Conservation (phyloP, 2,888 invertebrate genomes). For the Callyntrura sp. region DNA sequence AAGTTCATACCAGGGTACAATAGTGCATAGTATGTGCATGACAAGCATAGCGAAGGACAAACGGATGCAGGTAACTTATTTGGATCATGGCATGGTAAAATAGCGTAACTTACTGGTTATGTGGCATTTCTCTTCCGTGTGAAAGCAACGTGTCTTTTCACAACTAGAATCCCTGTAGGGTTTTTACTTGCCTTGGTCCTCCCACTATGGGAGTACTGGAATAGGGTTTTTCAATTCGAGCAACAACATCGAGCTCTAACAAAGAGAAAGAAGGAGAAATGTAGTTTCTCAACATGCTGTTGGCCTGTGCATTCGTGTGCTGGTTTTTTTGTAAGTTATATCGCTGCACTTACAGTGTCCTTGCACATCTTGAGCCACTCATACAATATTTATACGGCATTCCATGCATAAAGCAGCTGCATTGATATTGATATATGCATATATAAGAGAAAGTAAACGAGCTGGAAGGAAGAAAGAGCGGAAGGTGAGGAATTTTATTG, state of each 20-base stretch:
- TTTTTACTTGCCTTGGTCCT: no score
- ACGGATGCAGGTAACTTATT: no score
- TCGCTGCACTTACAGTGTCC: not conserved
- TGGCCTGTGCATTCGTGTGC: no score
- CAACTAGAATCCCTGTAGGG: no score
- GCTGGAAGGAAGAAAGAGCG: not conserved
- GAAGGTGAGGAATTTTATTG: not conserved
- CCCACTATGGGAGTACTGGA: no score
- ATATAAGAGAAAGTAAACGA: not conserved
- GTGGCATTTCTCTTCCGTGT: not conserved
- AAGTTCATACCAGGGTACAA: not conserved
- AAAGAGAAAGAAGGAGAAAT: no score
- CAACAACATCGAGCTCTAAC: no score
- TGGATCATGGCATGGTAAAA: not conserved
- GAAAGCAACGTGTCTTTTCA: no score
- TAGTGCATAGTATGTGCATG: not conserved
- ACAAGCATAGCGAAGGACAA: no score
- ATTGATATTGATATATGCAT: not conserved
- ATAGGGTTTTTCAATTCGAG: no score
- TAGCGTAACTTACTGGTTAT: not conserved
- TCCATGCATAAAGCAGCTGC: not conserved
- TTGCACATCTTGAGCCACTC: not conserved
- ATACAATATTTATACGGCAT: not conserved
- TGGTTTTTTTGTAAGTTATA: no score
- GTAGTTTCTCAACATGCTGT: no score